Evolutionary conservation across 2,797 vertebrate species (phyloP), one percentile per base, ranked within the genome.

Genomic region (Yasuhikotakia modesta): DNA sequence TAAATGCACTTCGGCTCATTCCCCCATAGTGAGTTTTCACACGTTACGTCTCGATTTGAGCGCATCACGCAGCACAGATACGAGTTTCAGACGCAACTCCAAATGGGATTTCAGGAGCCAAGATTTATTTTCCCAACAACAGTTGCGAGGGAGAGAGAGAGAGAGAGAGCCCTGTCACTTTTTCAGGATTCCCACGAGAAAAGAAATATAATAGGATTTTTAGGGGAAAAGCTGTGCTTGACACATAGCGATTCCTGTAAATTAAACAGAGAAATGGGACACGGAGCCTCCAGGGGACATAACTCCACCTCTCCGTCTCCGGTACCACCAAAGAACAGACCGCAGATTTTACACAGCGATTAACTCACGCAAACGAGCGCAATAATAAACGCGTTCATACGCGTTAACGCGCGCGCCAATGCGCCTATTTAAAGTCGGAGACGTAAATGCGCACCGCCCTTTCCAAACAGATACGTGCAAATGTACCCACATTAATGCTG

Each of bases 251-350:
- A 78, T 86, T 85, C 85, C 88, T 90, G 90, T 87, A 87, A 91
- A 91, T 93, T 86, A 91, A 92, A 91, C 87, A 86, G 86, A 87
- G 86, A 24, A 85, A 86, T 81, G 84, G 85, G 78, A 50, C 78
- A 80, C 48, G 46, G 76, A 60, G 84, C 71, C 76, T 83, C 84
- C 48, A 24, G 64, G 84, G 74, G 82, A 76, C 85, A 84, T 76
- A 84, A 64, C 78, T 81, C 87, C 76, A 86, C 85, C 82, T 60
- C 76, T 39, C 58, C 83, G 83, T 78, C 84, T 76, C 73, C 46
- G 63, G 78, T 50, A 55, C 27, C 70, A 81, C 70, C 76, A 61
- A 82, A 78, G 81, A 81, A 70, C 58, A 64, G 35, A 68, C 52
- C 43, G 55, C 50, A 69, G 8, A 60, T 39, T 27, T 35, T 10